Evolutionary conservation across 2,797 vertebrate genomes (phyloP).

Genomic region (Lophius americanus): DNA sequence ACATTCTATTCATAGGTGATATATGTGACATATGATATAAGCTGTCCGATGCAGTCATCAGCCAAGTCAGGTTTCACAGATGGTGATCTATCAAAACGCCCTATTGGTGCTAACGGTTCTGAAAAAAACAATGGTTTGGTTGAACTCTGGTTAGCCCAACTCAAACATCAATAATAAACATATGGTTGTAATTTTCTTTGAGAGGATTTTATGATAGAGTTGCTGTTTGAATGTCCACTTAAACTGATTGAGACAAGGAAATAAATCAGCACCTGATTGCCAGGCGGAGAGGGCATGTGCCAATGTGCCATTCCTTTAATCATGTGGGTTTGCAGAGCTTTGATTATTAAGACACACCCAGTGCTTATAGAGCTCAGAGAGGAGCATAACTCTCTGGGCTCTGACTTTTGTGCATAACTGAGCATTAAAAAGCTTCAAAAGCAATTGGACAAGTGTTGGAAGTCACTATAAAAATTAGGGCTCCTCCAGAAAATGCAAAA

Average conservation of each 20-base stretch:
- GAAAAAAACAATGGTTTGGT: too few relatives aligned
- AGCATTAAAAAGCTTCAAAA: conserved; percentile 70
- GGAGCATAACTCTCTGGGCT: not conserved
- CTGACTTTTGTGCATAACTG: conserved; percentile 52
- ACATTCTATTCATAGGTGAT: too few relatives aligned
- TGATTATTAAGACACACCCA: conserved; percentile 75
- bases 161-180: too few relatives aligned
- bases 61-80: too few relatives aligned
- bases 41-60: too few relatives aligned
- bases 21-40: too few relatives aligned
- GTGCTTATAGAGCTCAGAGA: conserved; percentile 57
- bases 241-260: not conserved
- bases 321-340: conserved; percentile 72
- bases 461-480: conserved; percentile 64
- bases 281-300: conserved; percentile 64
- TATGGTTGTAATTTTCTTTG: too few relatives aligned
- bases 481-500: conserved; percentile 64
- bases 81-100: too few relatives aligned
- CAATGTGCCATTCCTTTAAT: conserved; percentile 75
- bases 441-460: conserved; percentile 61
- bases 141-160: too few relatives aligned
- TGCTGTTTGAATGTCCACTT: too few relatives aligned
- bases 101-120: too few relatives aligned
- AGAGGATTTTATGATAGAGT: too few relatives aligned
- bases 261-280: conserved; percentile 48